Conservation (phyloP, 1,140 invertebrate genomes). For the Pararge aegeria region DNA sequence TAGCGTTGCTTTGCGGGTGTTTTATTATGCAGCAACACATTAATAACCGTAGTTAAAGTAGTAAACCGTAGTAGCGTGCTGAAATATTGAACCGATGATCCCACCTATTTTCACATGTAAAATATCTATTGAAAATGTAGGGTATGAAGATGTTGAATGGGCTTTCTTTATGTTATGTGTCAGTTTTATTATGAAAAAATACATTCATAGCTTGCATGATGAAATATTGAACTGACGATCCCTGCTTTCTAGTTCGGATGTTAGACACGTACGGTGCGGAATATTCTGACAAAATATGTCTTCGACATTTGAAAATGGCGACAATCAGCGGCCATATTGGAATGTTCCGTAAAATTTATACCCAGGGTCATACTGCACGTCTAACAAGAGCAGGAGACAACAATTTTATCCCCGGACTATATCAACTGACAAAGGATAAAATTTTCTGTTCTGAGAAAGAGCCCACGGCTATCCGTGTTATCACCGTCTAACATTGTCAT, state of each 20-base stretch:
- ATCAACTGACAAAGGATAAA: too few relatives aligned
- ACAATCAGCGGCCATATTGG: neutral
- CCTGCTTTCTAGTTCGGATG: slow-evolving; percentile 12
- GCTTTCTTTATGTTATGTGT: neutral
- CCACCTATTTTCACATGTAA: too few relatives aligned
- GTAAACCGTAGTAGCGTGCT: too few relatives aligned
- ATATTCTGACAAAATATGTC: neutral
- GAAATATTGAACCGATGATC: slow-evolving; percentile 16
- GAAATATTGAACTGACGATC: slow-evolving; percentile 12
- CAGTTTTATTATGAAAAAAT: slow-evolving; percentile 34
- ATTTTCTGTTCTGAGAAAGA: too few relatives aligned
- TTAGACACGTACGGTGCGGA: slow-evolving; percentile 13
- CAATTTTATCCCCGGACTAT: too few relatives aligned
- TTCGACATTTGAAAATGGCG: neutral
- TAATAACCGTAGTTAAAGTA: slow-evolving; percentile 40
- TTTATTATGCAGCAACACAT: slow-evolving; percentile 43
- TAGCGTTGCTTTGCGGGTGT: slow-evolving; percentile 30
- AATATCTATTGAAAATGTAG: too few relatives aligned
- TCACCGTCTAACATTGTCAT: too few relatives aligned
- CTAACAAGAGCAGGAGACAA: too few relatives aligned
- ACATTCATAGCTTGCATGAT: slow-evolving; percentile 34
- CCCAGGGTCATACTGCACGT: too few relatives aligned
- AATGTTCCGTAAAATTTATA: too few relatives aligned
- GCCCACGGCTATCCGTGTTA: too few relatives aligned
- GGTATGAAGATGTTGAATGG: neutral